phyloP scores from a whole-genome alignment of 2,888 invertebrate species.

The Aethes cnicana region DNA sequence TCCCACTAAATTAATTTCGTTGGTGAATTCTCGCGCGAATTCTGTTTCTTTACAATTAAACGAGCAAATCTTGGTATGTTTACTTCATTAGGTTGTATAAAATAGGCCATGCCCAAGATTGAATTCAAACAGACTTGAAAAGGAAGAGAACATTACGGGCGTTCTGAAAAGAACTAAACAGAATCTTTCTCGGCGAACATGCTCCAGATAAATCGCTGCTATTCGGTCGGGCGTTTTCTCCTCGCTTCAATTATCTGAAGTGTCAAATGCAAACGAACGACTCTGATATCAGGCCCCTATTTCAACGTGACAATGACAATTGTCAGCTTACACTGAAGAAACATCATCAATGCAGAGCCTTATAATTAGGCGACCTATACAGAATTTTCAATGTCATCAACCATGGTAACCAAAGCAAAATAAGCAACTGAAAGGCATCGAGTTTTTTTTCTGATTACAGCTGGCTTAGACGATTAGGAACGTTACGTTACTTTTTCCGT shows the following conservation, averaged over 20 bases:
- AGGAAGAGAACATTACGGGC: not conserved
- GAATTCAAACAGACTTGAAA: not conserved
- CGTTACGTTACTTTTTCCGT: too few relatives aligned
- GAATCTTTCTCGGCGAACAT: not conserved
- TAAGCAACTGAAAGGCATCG: too few relatives aligned
- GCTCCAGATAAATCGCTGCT: slow-evolving; percentile 8
- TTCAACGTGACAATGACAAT: too few relatives aligned
- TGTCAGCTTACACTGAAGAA: too few relatives aligned
- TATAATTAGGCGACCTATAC: too few relatives aligned
- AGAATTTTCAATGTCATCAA: too few relatives aligned
- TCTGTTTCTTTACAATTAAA: too few relatives aligned
- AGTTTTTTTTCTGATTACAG: too few relatives aligned
- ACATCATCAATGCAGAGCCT: too few relatives aligned
- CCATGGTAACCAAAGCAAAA: too few relatives aligned
- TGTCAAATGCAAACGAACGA: slow-evolving; percentile 15
- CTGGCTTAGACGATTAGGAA: too few relatives aligned
- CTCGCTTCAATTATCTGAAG: slow-evolving; percentile 8
- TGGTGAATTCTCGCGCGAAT: not conserved
- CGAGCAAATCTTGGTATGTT: not conserved
- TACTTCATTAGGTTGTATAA: not conserved
- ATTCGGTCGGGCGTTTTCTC: slow-evolving; percentile 1
- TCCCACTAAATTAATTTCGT: slow-evolving; percentile 5
- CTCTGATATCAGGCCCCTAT: slow-evolving; percentile 4
- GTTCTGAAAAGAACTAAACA: not conserved
- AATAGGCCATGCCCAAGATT: not conserved